These are phyloP conservation scores for Drosophila ironensis DNA, from an alignment of 1,140 invertebrate genomes.

Conservation along the genomic window DNA sequence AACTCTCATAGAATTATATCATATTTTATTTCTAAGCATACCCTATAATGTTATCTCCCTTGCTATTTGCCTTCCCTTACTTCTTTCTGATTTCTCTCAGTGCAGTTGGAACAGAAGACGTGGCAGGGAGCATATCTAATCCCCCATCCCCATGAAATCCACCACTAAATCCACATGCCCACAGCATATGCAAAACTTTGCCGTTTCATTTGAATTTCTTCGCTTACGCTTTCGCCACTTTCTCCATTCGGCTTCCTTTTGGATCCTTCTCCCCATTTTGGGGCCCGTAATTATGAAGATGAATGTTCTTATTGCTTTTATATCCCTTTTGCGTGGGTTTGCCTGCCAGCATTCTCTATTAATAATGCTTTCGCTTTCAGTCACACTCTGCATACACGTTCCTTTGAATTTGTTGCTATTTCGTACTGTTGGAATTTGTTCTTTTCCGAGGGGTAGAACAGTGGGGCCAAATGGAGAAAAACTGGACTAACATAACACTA, in stretches of 20 bases:
- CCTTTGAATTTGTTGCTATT: constrained; percentile 66
- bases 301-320: constrained; percentile 79
- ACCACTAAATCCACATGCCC: neutral
- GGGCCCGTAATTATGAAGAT: constrained; percentile 70
- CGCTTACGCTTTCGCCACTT: constrained; percentile 7
- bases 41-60: no score
- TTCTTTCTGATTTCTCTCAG: neutral
- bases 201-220: constrained; percentile 65
- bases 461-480: neutral
- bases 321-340: constrained; percentile 53
- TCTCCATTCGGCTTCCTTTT: neutral
- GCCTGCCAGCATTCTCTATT: constrained; percentile 73
- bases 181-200: constrained; percentile 75
- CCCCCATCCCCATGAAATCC: neutral
- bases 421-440: constrained; percentile 46
- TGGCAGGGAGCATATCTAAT: neutral
- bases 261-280: constrained; percentile 15
- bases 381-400: constrained; percentile 77
- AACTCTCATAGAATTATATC: no score
- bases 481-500: no score
- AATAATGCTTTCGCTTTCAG: constrained; percentile 78
- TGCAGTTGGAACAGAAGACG: neutral
- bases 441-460: constrained; percentile 6
- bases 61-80: neutral
- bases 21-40: no score